Conservation (phyloP, 2,888 invertebrate genomes). For the Resseliella maxima region DNA sequence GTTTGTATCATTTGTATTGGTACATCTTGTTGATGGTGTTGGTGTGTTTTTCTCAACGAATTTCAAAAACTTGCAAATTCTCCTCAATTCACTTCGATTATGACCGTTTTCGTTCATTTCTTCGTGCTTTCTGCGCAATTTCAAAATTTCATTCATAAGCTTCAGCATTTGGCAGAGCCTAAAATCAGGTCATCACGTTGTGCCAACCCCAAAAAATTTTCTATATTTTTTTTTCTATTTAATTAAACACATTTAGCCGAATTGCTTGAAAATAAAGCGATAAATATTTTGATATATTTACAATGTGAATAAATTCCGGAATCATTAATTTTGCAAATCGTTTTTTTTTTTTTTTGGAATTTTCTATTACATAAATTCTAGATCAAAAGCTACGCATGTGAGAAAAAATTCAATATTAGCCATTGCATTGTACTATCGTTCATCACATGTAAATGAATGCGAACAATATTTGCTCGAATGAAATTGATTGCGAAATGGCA, state of each 20-base stretch:
- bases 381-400: too few relatives aligned
- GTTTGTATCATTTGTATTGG: not conserved
- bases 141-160: slow-evolving; percentile 31
- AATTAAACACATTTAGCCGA: not conserved
- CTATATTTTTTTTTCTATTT: not conserved
- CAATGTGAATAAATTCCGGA: too few relatives aligned
- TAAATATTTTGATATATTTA: too few relatives aligned
- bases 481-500: not conserved
- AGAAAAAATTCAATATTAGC: not conserved
- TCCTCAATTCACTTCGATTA: slow-evolving; percentile 16
- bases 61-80: not conserved
- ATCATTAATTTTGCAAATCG: too few relatives aligned
- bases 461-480: not conserved
- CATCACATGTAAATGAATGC: not conserved
- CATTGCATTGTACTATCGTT: not conserved
- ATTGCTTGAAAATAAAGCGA: too few relatives aligned
- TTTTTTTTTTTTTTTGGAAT: too few relatives aligned
- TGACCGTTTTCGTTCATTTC: slow-evolving; percentile 36
- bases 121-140: not conserved
- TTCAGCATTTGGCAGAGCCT: not conserved
- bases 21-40: not conserved
- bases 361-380: too few relatives aligned
- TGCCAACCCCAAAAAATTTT: not conserved
- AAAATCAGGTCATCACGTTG: slow-evolving; percentile 12
- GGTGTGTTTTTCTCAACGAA: not conserved